Evolutionary conservation across 2,797 vertebrate genomes (phyloP), one percentile per base, ranked within the genome.

Genomic region (Malacoctenus gilli): DNA sequence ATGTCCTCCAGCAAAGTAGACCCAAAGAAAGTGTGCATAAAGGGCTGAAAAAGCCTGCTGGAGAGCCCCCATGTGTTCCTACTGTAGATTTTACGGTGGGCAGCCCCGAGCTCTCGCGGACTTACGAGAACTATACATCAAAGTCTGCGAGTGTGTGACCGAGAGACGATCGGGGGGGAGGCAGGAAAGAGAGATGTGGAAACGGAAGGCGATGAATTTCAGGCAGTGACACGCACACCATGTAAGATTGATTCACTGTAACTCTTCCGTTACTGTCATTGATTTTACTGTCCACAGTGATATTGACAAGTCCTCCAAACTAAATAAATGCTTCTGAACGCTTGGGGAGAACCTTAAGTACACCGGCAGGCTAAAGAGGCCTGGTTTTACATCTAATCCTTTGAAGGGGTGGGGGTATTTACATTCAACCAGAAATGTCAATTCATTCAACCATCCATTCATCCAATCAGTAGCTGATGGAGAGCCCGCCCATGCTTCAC

Each of bases 81-180:
- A 43, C 25, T 37, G 56, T 52, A 36, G 58, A 74, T 62, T 78
- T 61, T 32, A 62, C 52, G 43, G 54, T 6, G 41, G 23, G 15
- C 30, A 14, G 57, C 72, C 64, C 35, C 20, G 8, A 71, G 73
- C 58, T 23, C 37, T 49, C 9, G 23, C 21, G 53, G 68, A 65
- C 49, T 54, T 51, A 37, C 56, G 18, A 55, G 21, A 62, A 56
- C 57, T 59, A 54, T 56, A 53, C 60, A 65, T 82, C 74, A 81
- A 74, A 74, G 61, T 75, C 40, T 49, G 59, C 0, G 43, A 37
- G 46, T 55, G 44, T 74, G 67, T 60, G 70, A 67, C 54, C 54
- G 50, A 19, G 22, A 53, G 31, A 74, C 32, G 19, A 36, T 51
- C 30, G 30, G 25, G n/a, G 25, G 14, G 35, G 42, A 4, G 22